Conservation (phyloP, 2,888 invertebrate genomes). For the Lochmaea crataegi region DNA sequence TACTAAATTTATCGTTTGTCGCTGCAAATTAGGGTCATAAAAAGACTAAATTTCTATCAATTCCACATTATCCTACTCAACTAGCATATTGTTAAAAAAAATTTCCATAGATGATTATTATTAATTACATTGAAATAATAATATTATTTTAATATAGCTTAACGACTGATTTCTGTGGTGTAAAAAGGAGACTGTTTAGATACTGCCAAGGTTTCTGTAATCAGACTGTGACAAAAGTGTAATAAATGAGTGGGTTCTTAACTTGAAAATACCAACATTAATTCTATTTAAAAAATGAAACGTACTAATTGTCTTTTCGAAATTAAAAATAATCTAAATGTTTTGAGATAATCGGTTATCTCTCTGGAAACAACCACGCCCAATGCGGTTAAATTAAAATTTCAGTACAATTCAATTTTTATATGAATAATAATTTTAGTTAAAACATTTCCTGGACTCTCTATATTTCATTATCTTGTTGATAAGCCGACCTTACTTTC, state of each 20-base stretch:
- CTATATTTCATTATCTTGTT: constrained; percentile 3
- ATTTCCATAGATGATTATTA: neutral
- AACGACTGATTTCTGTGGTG: neutral
- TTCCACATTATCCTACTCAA: no score
- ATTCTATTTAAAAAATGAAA: neutral
- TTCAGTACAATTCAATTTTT: neutral
- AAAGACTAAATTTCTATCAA: neutral
- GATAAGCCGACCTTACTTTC: constrained; percentile 3
- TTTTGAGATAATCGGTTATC: no score
- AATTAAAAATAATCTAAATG: no score
- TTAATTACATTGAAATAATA: constrained; percentile 4
- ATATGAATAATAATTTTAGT: neutral
- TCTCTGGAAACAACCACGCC: neutral
- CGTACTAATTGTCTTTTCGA: no score
- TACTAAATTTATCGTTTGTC: neutral
- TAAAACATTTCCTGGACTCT: constrained; percentile 1
- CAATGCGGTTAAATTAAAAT: constrained; percentile 1
- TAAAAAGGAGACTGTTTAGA: constrained; percentile 15
- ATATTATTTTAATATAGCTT: neutral
- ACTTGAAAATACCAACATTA: neutral
- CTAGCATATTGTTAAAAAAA: neutral
- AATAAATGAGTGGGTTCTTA: neutral
- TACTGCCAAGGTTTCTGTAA: constrained; percentile 15
- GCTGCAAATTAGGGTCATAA: neutral
- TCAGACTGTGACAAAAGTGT: constrained; percentile 12